Base-by-base conservation (phyloP, 2,797 vertebrate species). In the Sciurus carolinensis region DNA sequence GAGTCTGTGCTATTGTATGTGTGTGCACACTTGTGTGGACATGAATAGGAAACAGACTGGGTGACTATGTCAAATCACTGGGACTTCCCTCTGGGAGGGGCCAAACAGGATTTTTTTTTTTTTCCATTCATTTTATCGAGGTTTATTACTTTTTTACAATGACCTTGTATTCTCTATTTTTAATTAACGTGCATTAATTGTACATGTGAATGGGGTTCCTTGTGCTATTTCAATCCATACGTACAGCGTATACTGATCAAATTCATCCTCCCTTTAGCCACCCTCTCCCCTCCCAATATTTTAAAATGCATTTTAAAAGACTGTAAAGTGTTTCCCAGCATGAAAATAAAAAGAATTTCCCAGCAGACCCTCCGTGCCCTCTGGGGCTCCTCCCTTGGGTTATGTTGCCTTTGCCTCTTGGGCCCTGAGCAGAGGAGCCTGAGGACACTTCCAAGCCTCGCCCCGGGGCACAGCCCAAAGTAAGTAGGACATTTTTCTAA, bases 401-500 rank as follows among this genome's bases (percentile, higher is more conserved):
- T n/a, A 1, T 2, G 42, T 47, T 47, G 36, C 67, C 54, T 91
- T 79, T 86, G 94, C 44, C 86, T 83, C 62, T 1, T 6, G 36
- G 47, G 3, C 79, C 44, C 85, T 17, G 33, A 84, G 75, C 50
- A 5, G 11, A 77, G 36, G 15, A 66, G 81, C 91, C 79, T 9
- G 47, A 42, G 67, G 90, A 82, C 44, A 82, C 33, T 71, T 94
- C 50, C 72, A 28, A 15, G 47, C 47, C 86, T 69, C 39, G 72
- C 66, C 94, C 7, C 13, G 12, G 67, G 82, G 59, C 66, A 76
- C 1, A 62, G 90, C 88, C 90, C 77, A 42, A 94, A 96, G 91
- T 83, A 69, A 89, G 54, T 22, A 33, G 7, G 66, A 71, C 28
- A 93, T 87, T 95, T 97, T 94, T 93, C 91, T 87, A 47, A 85